A percentile compares a stretch with the other conserved stretches of the same genome.
phyloP scores from a whole-genome alignment of 2,888 invertebrate species.

The Lacanobia wlatinum region DNA sequence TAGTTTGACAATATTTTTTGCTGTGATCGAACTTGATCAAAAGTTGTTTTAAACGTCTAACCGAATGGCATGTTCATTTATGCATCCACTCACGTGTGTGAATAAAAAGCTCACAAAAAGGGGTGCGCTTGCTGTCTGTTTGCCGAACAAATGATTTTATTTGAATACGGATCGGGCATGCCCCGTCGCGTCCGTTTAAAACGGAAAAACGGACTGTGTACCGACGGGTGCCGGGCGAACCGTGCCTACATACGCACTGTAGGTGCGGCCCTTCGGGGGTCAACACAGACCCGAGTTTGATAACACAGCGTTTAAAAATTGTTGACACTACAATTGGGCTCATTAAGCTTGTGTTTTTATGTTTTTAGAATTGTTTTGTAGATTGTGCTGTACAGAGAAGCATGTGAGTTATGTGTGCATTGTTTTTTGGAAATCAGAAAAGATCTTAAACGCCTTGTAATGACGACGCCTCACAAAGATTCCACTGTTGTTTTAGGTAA shows the following conservation, averaged over 20 bases:
- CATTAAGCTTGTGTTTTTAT: constrained; percentile 5
- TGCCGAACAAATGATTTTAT: constrained; percentile 61
- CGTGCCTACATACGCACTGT: constrained; percentile 37
- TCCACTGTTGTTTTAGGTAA: too few relatives aligned
- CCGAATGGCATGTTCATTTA: constrained; percentile 9
- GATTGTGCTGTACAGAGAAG: neutral
- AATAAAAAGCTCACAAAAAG: constrained; percentile 19
- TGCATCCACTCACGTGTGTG: constrained; percentile 20
- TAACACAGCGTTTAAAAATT: constrained; percentile 31
- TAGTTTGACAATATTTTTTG: too few relatives aligned
- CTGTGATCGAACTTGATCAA: neutral
- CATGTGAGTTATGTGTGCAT: neutral
- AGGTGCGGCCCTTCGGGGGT: constrained; percentile 20
- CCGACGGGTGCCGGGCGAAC: constrained; percentile 14
- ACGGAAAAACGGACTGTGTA: constrained; percentile 41
- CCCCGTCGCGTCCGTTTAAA: constrained; percentile 39
- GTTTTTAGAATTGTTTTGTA: constrained; percentile 2
- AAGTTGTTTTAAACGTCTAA: constrained; percentile 2
- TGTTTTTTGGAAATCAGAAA: too few relatives aligned
- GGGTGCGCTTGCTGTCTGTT: constrained; percentile 39
- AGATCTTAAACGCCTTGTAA: too few relatives aligned
- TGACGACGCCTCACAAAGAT: too few relatives aligned
- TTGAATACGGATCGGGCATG: constrained; percentile 51
- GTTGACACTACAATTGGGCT: constrained; percentile 25
- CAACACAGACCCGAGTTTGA: constrained; percentile 29